Percentiles rank a stretch among this genome's conserved stretches.
These are phyloP conservation scores for Diuraphis noxia DNA, from an alignment of 1,140 invertebrate species.

Conservation along the genomic window DNA sequence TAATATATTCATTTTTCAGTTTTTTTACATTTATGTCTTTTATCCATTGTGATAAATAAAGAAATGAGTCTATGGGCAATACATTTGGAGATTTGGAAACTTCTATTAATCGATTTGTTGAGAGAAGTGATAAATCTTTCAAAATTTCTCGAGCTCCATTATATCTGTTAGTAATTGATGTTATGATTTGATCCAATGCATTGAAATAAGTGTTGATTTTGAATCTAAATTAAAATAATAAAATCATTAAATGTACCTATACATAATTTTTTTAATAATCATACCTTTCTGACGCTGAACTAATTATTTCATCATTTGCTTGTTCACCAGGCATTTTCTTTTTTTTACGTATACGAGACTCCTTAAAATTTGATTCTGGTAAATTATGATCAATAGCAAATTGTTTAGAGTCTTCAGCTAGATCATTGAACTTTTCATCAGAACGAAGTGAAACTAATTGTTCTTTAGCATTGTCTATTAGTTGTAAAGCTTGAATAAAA, in stretches of 20 bases:
- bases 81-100: not conserved
- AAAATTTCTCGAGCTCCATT: not conserved
- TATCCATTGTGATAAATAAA: not conserved
- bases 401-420: not conserved
- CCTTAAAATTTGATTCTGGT: not conserved
- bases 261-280: not conserved
- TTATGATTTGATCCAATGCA: not conserved
- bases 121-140: not conserved
- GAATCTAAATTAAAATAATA: not conserved
- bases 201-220: not conserved
- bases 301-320: not conserved
- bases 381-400: not conserved
- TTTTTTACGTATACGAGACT: not conserved
- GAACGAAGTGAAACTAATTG: not conserved
- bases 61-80: not conserved
- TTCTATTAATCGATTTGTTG: not conserved
- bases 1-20: not conserved
- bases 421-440: not conserved
- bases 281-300: not conserved
- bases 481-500: not conserved
- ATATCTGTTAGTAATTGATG: not conserved
- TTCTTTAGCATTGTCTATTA: conserved; percentile 1
- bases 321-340: too few species aligned
- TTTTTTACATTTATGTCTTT: not conserved
- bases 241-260: not conserved